Evolutionary conservation across 1,140 invertebrate genomes (phyloP), one percentile per base, ranked within the genome.

Genomic region (Chironomus striatipennis): DNA sequence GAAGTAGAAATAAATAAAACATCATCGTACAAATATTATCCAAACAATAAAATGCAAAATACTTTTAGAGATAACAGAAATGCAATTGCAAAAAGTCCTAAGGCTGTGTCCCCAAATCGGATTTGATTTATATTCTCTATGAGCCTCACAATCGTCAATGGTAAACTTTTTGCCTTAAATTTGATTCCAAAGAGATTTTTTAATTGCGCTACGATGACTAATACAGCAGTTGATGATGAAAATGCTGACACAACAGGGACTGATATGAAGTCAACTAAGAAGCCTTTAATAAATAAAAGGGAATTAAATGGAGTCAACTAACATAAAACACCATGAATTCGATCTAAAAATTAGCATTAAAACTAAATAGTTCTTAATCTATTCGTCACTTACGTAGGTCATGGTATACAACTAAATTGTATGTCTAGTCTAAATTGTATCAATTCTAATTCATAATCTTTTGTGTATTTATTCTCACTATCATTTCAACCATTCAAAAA

Each of bases 231-330:
- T 15, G 95, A 95, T 20, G 94, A 95, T 0, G 95, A 97, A 79
- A 97, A 98, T 0, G 95, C 94, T 74, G 93, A 94, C 0, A 95
- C 96, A 12, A 98, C 95, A 5, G 96, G 94, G 70, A 93, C 88
- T 0, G 95, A 96, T 79, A 98, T 97, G 81, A 97, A 98, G 82
- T 96, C 94, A 73, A 98, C 91, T 18, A 98, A 85, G 76, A 98
- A 95, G 77, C 96, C 96, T 96, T 84, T 10, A 82, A 80, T 78
- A 72, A 75, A 75, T 75, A 15, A 75, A n/a, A n/a, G n/a, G n/a
- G n/a, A 70, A 42, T 20, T 24, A 34, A 67, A 73, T 24, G 18
- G 24, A 34, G n/a, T 43, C 5, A 42, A 73, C 8, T 73, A 2
- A 42, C 21, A 42, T 42, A 24, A 2, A 18, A 73, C n/a, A n/a